These are phyloP conservation scores for Stegodyphus dumicola DNA, from an alignment of 1,140 invertebrate species.

Conservation along the genomic window DNA sequence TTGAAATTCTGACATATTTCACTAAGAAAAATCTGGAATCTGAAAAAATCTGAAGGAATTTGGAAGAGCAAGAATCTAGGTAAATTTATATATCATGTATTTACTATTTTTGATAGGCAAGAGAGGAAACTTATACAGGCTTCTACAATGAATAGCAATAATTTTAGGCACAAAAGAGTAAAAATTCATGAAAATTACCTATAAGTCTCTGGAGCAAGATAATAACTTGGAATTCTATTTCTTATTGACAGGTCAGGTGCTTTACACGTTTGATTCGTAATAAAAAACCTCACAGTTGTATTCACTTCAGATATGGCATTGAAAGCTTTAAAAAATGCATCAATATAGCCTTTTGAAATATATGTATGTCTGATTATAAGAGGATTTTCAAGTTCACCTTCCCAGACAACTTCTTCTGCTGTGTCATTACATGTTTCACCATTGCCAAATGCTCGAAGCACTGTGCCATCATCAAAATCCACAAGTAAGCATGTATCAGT, in stretches of 20 bases:
- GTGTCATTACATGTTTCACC: slow-evolving; percentile 57
- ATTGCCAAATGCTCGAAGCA: slow-evolving; percentile 54
- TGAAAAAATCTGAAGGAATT: too few relatives aligned
- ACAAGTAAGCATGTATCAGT: slow-evolving; percentile 67
- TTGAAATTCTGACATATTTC: too few relatives aligned
- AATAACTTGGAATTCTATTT: slow-evolving; percentile 52
- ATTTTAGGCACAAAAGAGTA: too few relatives aligned
- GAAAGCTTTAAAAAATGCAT: slow-evolving; percentile 64
- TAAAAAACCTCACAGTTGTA: slow-evolving; percentile 61
- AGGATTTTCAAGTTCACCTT: slow-evolving; percentile 58
- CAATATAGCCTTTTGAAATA: slow-evolving; percentile 64
- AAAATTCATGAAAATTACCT: neutral
- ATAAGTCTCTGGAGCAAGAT: slow-evolving; percentile 45
- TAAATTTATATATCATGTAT: too few relatives aligned
- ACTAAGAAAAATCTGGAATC: too few relatives aligned
- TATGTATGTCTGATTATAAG: slow-evolving; percentile 64
- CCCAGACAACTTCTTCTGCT: slow-evolving; percentile 56
- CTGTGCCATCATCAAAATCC: slow-evolving; percentile 67
- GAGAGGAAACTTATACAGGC: too few relatives aligned
- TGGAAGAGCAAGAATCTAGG: too few relatives aligned
- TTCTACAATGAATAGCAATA: too few relatives aligned
- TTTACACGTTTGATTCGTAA: slow-evolving; percentile 66
- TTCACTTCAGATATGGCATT: slow-evolving; percentile 65
- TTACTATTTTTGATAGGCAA: too few relatives aligned
- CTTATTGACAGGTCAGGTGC: slow-evolving; percentile 66